Conservation (phyloP, 2,797 vertebrate genomes). For the Spondyliosoma cantharus region DNA sequence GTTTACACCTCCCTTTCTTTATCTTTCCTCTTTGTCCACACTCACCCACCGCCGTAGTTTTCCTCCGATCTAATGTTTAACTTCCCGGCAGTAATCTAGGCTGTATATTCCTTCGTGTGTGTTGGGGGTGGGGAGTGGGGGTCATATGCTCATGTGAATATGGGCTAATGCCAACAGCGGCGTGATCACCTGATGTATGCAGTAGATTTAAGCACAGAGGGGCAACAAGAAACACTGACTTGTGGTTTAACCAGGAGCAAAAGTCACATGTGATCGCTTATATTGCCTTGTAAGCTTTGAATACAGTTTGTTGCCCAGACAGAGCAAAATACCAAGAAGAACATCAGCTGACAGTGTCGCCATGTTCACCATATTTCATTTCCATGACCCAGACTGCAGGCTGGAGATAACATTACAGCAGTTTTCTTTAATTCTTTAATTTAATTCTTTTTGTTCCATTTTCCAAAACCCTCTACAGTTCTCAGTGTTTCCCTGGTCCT, state of each 20-base stretch:
- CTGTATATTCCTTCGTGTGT: conserved; percentile 8
- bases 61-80: conserved; percentile 74
- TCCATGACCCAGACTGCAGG: background rate
- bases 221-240: conserved; percentile 18
- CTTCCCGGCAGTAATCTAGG: conserved; percentile 52
- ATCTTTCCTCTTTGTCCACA: background rate
- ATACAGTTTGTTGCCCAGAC: background rate
- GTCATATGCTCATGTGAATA: conserved; percentile 16
- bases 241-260: conserved; percentile 15
- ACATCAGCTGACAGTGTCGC: background rate
- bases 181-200: conserved; percentile 43
- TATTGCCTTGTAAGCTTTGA: background rate
- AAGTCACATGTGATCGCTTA: conserved; percentile 2
- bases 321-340: background rate
- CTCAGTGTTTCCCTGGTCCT: background rate
- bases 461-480: conserved; percentile 14
- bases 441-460: conserved; percentile 7
- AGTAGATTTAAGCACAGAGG: conserved; percentile 6
- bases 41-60: conserved; percentile 15
- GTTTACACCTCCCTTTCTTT: conserved; percentile 15
- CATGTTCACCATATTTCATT: background rate
- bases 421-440: conserved; percentile 6
- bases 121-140: background rate
- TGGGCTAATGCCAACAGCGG: conserved; percentile 6
- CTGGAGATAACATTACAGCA: background rate